Evolutionary conservation across 2,797 vertebrate genomes (phyloP), one percentile per base, ranked within the genome.

Genomic region (Rhincodon typus): DNA sequence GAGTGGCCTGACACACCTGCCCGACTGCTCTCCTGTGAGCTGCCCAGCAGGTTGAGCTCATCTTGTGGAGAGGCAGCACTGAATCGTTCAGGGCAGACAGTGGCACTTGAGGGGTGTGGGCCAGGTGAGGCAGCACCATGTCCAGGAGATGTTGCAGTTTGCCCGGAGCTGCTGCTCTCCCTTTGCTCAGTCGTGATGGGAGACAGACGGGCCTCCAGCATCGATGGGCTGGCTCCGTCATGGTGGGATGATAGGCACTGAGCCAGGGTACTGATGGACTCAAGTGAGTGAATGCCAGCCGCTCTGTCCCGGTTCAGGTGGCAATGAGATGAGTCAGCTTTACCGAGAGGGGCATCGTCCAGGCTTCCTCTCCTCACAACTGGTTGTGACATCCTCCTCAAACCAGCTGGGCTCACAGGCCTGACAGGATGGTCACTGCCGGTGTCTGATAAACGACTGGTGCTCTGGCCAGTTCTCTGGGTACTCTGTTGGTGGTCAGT

Each of bases 51-150:
- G 77, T 72, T 96, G 53, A 96, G 27, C 77, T 97, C 97, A 2
- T 95, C 96, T 21, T 97, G 97, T 0, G 96, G 96, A 0, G 98
- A 98, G 86, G 97, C 84, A 12, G 97, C 97, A 12, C 97, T 97
- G 88, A 97, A 97, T 3, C 12, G 96, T 15, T 97, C 97, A 3
- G 91, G 25, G 1, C 34, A 25, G 2, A 84, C 38, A 95, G 69
- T 57, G 86, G 96, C 96, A 97, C 25, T 87, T 96, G 74, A 96
- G 96, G 10, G 97, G 97, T 0, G 62, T 96, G 0, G 96, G 46
- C 1, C 69, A 96, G 96, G 74, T 21, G 96, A 57, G 62, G 96
- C 69, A 27, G 94, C 74, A n/a, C 53, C 13, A 66, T 50, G 50
- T 67, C 96, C 46, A 62, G 38, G 4, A 7, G 8, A 67, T 7